A percentile compares a stretch with the other conserved stretches of the same genome.
phyloP scores from a whole-genome alignment of 2,888 invertebrate genomes.

The Euplagia quadripunctaria region DNA sequence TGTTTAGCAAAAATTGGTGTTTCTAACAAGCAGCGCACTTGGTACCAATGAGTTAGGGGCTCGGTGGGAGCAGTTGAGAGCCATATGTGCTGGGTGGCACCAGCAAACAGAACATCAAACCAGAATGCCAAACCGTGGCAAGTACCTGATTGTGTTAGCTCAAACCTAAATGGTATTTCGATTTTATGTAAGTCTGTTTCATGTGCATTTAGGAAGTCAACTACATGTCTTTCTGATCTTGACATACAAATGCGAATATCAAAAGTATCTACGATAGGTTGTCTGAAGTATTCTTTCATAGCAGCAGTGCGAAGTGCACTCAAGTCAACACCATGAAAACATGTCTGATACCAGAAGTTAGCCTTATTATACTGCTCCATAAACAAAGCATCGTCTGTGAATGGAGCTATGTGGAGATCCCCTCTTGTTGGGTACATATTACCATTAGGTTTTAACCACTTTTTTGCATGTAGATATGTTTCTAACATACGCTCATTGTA shows the following conservation, averaged over 20 bases:
- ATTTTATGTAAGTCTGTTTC: slow-evolving; percentile 98
- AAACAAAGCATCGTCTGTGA: slow-evolving; percentile 98
- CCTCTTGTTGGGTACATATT: slow-evolving; percentile 99
- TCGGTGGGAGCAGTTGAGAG: slow-evolving; percentile 99
- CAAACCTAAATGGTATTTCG: slow-evolving; percentile 97
- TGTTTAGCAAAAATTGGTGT: slow-evolving; percentile 98
- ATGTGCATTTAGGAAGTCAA: slow-evolving; percentile 96
- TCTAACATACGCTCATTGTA: slow-evolving; percentile 99
- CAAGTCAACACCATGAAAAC: slow-evolving; percentile 99
- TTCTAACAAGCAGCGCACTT: slow-evolving; percentile 97
- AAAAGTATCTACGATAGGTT: slow-evolving; percentile 99
- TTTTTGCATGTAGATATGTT: slow-evolving; percentile 99
- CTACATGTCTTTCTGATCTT: slow-evolving; percentile 96
- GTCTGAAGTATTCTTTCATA: slow-evolving; percentile 98
- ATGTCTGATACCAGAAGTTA: slow-evolving; percentile 99
- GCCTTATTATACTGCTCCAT: slow-evolving; percentile 99
- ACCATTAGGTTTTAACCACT: slow-evolving; percentile 97
- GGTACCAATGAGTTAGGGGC: slow-evolving; percentile 99
- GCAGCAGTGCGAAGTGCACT: slow-evolving; percentile 97
- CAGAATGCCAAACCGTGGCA: slow-evolving; percentile 99
- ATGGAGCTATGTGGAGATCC: slow-evolving; percentile 98
- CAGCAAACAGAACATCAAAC: slow-evolving; percentile 99
- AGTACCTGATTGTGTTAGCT: slow-evolving; percentile 96
- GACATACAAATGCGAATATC: slow-evolving; percentile 99
- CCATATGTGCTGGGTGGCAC: slow-evolving; percentile 96